These are phyloP conservation scores for Cheiracanthium punctorium DNA, from an alignment of 2,888 invertebrate species.

Conservation along the genomic window DNA sequence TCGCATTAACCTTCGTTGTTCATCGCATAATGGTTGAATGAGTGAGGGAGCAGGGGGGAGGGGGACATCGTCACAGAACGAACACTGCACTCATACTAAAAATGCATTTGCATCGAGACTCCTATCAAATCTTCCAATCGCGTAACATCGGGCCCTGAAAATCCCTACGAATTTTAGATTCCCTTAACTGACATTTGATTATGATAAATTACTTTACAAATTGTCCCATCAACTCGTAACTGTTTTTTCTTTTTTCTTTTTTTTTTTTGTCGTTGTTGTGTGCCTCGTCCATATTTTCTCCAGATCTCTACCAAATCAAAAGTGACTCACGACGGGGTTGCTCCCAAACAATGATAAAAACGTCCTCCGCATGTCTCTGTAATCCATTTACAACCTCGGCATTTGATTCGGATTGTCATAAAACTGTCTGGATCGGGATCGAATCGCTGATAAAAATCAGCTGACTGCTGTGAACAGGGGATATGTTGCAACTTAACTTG, in stretches of 20 bases:
- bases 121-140: background rate
- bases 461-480: constrained; percentile 5
- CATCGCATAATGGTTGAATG: too few species aligned
- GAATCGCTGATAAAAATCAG: constrained; percentile 38
- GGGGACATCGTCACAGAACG: too few species aligned
- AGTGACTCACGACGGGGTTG: background rate
- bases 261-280: too few species aligned
- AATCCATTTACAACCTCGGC: constrained; percentile 21
- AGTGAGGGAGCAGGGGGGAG: too few species aligned
- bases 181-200: background rate
- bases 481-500: background rate
- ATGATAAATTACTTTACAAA: constrained; percentile 8
- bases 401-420: constrained; percentile 20
- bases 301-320: background rate
- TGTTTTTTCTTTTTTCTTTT: background rate
- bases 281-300: background rate
- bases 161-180: background rate
- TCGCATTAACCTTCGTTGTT: too few species aligned
- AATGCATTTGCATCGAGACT: background rate
- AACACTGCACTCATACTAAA: too few species aligned
- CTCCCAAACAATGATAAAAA: constrained; percentile 1
- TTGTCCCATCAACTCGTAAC: background rate
- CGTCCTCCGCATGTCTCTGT: background rate
- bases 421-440: constrained; percentile 14
- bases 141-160: background rate